Base-by-base conservation (phyloP, 2,797 vertebrate genomes). In the Dipus sagitta region DNA sequence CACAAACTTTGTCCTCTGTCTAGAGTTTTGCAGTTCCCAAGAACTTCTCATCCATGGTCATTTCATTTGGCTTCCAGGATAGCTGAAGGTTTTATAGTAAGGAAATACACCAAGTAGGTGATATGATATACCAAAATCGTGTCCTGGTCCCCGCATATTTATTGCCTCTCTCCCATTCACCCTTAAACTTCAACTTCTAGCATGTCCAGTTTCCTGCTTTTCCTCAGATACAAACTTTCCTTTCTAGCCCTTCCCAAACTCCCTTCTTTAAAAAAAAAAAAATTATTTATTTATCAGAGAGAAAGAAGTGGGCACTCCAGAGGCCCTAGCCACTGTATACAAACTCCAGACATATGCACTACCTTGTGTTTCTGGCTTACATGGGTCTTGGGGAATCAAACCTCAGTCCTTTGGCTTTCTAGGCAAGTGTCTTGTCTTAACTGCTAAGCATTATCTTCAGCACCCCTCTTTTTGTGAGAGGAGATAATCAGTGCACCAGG, bases 161-260 rank as follows among this genome's bases (percentile, higher is more conserved):
- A 24, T 74, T 92, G 70, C 62, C 65, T 42, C 11, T 81, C 7
- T 15, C 13, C 11, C 14, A 24, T 74, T 38, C 4, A 72, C 30
- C 21, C 76, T 90, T 79, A 82, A 76, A 86, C 65, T 81, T 79
- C 12, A 76, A 12, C 62, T 30, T 83, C 62, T 13, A 58, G 28
- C 9, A 24, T 68, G 76, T 71, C 64, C 26, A 86, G 30, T 21
- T 81, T 91, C n/a, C 24, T 88, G 5, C 14, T 62, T 30, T 91
- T 87, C 34, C 52, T 87, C 78, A 89, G 68, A 47, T 71, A 77
- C 4, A 81, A 88, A 71, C 8, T 86, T 91, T 83, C 12, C 12
- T 24, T 87, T 86, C 64, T 62, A 93, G 79, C 58, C 17, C 26
- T 88, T 90, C 81, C 52, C 42, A 86, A 81, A 67, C 23, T 23